Conservation (phyloP, 1,140 invertebrate genomes). For the Cydia strobilella region DNA sequence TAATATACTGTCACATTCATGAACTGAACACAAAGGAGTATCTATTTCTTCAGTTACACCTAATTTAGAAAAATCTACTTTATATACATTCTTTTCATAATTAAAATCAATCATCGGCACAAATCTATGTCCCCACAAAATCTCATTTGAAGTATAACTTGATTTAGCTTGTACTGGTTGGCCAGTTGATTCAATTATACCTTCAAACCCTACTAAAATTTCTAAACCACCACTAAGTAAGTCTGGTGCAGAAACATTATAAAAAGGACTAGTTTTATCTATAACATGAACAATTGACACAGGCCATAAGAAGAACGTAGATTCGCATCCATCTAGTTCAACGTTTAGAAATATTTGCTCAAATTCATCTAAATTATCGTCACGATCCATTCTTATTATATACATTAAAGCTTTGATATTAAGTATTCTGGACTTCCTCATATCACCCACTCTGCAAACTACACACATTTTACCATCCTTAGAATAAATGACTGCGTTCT, state of each 20-base stretch:
- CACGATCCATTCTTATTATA: conserved; percentile 86
- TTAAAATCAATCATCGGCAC: conserved; percentile 87
- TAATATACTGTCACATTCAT: conserved; percentile 77
- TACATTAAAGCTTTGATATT: conserved; percentile 92
- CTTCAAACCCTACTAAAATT: conserved; percentile 88
- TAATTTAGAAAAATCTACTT: conserved; percentile 92
- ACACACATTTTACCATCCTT: conserved; percentile 91
- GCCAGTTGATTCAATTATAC: conserved; percentile 86
- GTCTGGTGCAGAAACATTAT: conserved; percentile 89
- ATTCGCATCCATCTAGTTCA: conserved; percentile 87
- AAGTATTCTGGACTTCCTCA: conserved; percentile 96
- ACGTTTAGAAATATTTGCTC: conserved; percentile 87
- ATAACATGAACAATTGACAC: conserved; percentile 89
- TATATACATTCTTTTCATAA: conserved; percentile 88
- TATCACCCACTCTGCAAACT: conserved; percentile 96
- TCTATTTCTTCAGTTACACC: conserved; percentile 91
- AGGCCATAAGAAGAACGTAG: conserved; percentile 93
- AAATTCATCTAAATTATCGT: conserved; percentile 81
- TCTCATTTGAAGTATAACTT: conserved; percentile 85
- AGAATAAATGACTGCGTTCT: conserved; percentile 91
- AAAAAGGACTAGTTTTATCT: conserved; percentile 88
- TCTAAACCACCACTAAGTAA: conserved; percentile 88
- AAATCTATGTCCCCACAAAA: conserved; percentile 88
- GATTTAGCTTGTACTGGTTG: conserved; percentile 83
- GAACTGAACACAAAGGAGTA: conserved; percentile 91